Base-by-base conservation (phyloP, 2,113 vertebrate genomes). In the Cyanoliseus patagonus region DNA sequence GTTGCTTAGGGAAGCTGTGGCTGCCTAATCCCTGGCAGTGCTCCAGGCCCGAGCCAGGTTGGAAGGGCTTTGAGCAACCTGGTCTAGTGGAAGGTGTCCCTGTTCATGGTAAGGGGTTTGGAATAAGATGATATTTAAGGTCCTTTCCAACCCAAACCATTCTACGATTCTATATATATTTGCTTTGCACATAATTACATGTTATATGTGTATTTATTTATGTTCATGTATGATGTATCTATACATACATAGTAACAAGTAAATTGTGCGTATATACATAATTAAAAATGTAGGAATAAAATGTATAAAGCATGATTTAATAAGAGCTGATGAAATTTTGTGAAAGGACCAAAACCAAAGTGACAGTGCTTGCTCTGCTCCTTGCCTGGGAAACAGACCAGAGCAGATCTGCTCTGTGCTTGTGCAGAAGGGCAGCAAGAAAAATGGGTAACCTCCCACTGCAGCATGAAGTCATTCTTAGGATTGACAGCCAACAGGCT, bases 391-490 rank as follows among this genome's bases (percentile, higher is more conserved):
- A 41, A 70, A 31, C 30, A 59, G 59, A 66, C 44, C 24, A 35
- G 0, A 61, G 8, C 20, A 63, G 11, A 11, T 70, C 13, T 57
- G 22, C 42, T 69, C 18, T 49, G 19, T 0, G 0, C 61, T 84
- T 62, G 30, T 47, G 39, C 9, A 46, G 31, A 35, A 17, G 52
- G 12, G 12, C 23, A 17, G 14, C 1, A 4, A 52, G 17, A 37
- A 0, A 1, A 51, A 4, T 1, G 2, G 28, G 18, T 18, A 44
- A 23, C 13, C 37, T 75, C 47, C 35, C 33, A 10, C 8, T 28
- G 55, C 17, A 75, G 17, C 28, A 69, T 8, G n/a, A 39, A 57
- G 33, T 31, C 20, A 31, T 75, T 63, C 35, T 62, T 44, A 41
- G 62, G 17, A 27, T 6, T 39, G 14, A 64, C 22, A 75, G 14